Evolutionary conservation across 30 jellyfish, hydroid and myxozoan species (phyloP), one percentile per base, ranked within the genome.

Genomic region (Aurelia aurita complex sp. Pacific): DNA sequence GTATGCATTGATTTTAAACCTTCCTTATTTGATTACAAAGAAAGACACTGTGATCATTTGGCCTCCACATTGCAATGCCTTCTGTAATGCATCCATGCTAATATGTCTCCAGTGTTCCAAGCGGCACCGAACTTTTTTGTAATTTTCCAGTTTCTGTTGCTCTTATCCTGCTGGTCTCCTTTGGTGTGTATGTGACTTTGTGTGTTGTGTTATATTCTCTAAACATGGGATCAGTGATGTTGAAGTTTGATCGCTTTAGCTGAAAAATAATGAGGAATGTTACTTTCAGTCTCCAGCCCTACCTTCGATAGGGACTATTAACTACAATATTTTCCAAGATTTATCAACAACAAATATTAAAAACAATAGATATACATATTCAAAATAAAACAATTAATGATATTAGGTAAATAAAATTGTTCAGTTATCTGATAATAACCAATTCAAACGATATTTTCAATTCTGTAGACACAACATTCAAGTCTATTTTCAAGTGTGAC

Each of bases 151-250:
- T 59, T 9, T 87, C 91, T 17, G 67, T 34, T 23, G 34, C 74
- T 69, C 88, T 70, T n/a, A 51, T 66, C 40, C 82, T 77, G 36
- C 67, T 50, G 62, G 16, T 79, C 57, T 69, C 77, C 55, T 90
- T 90, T 85, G 97, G 97, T 10, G 95, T 90, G 88, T 83, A 90
- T 35, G 97, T 90, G 33, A 52, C 62, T 35, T 77, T 51, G 79
- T 90, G 97, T 10, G 97, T 90, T 35, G 94, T 90, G 33, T 63
- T 40, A 43, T 66, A 83, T 38, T 90, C 97, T 53, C 77, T 81
- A 57, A 80, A 75, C 53, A 85, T 62, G 3, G 96, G 80, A 23
- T 87, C 90, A 16, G 90, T 79, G 73, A 87, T 79, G 69, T 79
- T 68, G 54, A 87, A 79, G 63, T 75, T 79, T 43, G 96, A 87